Evolutionary conservation across 2,888 invertebrate species (phyloP).

Genomic region (Caenorhabditis angaria): DNA sequence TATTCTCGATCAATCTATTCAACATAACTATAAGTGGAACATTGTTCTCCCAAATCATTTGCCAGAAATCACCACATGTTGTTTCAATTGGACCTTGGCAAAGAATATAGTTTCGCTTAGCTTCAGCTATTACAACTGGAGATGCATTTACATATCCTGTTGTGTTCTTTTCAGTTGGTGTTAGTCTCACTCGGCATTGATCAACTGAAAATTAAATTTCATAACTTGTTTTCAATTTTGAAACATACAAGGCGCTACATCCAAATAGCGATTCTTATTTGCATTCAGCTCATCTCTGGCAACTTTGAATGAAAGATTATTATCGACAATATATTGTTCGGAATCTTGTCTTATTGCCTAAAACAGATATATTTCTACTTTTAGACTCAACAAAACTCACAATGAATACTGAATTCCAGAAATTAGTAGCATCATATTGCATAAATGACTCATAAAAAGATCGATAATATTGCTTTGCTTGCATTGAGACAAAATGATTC

Average conservation of each 20-base stretch:
- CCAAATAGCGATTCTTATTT: slow-evolving; percentile 67
- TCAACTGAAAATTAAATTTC: slow-evolving; percentile 60
- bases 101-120: slow-evolving; percentile 61
- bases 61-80: slow-evolving; percentile 68
- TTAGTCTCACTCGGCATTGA: slow-evolving; percentile 57
- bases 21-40: slow-evolving; percentile 49
- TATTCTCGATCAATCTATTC: slow-evolving; percentile 4
- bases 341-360: not conserved
- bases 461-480: not conserved
- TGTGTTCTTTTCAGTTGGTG: not conserved
- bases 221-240: no score
- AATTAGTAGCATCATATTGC: not conserved
- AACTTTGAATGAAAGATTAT: not conserved
- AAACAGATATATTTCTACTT: not conserved
- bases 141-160: slow-evolving; percentile 69
- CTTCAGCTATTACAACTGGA: slow-evolving; percentile 48
- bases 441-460: not conserved
- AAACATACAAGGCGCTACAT: slow-evolving; percentile 63
- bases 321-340: not conserved
- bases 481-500: not conserved
- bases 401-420: not conserved
- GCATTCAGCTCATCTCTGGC: slow-evolving; percentile 35
- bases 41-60: slow-evolving; percentile 66
- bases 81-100: slow-evolving; percentile 67
- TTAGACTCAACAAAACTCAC: not conserved